A percentile compares a stretch with the other conserved stretches of the same genome.
phyloP scores from a whole-genome alignment of 2,888 invertebrate species.

The Macaria liturata region DNA sequence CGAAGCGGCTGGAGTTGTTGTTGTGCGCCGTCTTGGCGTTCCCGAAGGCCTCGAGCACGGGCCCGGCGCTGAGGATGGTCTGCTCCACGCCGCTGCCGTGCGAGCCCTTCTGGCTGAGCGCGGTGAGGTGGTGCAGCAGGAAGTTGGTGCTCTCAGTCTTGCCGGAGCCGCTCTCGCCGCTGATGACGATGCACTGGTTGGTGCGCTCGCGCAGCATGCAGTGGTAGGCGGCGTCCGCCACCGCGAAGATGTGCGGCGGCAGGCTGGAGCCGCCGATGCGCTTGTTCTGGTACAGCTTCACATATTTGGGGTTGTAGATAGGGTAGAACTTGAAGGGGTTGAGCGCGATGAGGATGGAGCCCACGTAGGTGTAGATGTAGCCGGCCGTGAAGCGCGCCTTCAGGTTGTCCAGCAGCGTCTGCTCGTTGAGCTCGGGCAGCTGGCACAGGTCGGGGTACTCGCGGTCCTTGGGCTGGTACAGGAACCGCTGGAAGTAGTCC shows the following conservation, averaged over 20 bases:
- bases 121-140: constrained; percentile 96
- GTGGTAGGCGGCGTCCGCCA: constrained; percentile 96
- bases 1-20: constrained; percentile 98
- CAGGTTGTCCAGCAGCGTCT: constrained; percentile 95
- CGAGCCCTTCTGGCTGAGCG: constrained; percentile 96
- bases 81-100: constrained; percentile 98
- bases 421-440: constrained; percentile 96
- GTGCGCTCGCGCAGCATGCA: constrained; percentile 95
- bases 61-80: constrained; percentile 97
- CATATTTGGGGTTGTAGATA: constrained; percentile 98
- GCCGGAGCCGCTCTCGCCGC: constrained; percentile 97
- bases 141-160: constrained; percentile 99
- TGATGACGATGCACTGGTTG: constrained; percentile 97
- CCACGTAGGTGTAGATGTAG: constrained; percentile 98
- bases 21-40: constrained; percentile 99
- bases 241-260: constrained; percentile 98
- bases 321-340: constrained; percentile 98
- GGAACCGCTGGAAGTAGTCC: constrained; percentile 95
- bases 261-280: constrained; percentile 94
- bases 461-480: constrained; percentile 95
- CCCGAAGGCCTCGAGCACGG: constrained; percentile 98
- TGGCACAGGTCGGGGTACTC: constrained; percentile 98
- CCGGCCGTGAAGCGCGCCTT: constrained; percentile 94
- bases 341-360: constrained; percentile 96
- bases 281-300: constrained; percentile 96